Evolutionary conservation across 2,113 vertebrate species (phyloP).

Genomic region (Verasper variegatus): DNA sequence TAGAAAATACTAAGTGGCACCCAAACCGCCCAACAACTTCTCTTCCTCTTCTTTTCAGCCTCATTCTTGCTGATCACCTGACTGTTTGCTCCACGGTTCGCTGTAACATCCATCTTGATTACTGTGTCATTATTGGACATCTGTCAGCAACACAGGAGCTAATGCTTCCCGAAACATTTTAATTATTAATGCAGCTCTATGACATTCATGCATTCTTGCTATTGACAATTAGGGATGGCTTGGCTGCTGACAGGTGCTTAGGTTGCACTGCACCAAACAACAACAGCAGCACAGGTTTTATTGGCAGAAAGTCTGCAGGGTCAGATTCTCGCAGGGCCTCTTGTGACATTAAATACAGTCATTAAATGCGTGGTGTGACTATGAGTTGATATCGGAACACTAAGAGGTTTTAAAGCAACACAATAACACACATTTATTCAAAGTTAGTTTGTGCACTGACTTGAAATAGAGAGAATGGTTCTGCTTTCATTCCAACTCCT

Average conservation of each 20-base stretch:
- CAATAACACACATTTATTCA: rapidly evolving
- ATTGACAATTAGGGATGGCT: slow-evolving; percentile 21
- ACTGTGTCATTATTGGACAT: slow-evolving; percentile 49
- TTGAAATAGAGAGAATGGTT: too few species aligned
- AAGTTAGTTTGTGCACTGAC: too few species aligned
- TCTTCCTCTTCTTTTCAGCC: neutral
- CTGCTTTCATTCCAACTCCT: too few species aligned
- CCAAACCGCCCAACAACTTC: neutral
- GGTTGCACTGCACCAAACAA: slow-evolving; percentile 11
- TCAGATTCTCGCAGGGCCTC: slow-evolving; percentile 16
- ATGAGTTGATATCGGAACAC: too few species aligned
- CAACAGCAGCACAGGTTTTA: slow-evolving; percentile 9
- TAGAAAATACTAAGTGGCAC: too few species aligned
- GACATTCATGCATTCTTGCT: slow-evolving; percentile 32
- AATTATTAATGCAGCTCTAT: slow-evolving; percentile 48
- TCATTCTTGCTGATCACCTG: neutral
- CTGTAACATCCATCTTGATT: slow-evolving; percentile 1
- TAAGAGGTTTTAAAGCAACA: too few species aligned
- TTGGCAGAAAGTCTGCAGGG: slow-evolving; percentile 12
- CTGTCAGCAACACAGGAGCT: slow-evolving; percentile 40
- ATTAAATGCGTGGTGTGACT: too few species aligned
- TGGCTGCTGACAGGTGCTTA: slow-evolving; percentile 31
- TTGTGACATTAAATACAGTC: neutral
- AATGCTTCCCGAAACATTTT: slow-evolving; percentile 40
- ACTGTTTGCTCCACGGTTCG: slow-evolving; percentile 8